Base-by-base conservation (phyloP, 2,113 vertebrate species). In the Mastomys natalensis region DNA sequence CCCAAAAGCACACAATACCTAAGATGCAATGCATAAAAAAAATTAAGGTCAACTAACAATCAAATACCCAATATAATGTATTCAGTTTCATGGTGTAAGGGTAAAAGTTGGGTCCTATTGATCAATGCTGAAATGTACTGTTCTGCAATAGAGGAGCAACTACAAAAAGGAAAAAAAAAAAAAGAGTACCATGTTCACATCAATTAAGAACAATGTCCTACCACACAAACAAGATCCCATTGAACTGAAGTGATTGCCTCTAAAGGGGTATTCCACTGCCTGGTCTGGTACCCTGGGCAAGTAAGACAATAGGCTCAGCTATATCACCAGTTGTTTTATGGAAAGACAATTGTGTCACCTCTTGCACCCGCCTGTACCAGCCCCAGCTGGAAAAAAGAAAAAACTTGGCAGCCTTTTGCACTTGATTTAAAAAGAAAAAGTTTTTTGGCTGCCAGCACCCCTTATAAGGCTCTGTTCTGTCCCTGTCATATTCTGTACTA, bases 151-250 rank as follows among this genome's bases (percentile, higher is more conserved):
- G 51, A 84, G 15, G n/a, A 94, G 77, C 4, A 73, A 43, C 48
- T 91, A 15, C 29, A 91, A 68, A 77, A 78, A 15, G 85, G 88
- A 7, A 89, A n/a, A n/a, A n/a, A n/a, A n/a, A n/a, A n/a, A n/a
- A n/a, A n/a, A n/a, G n/a, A n/a, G n/a, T n/a, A n/a, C 31, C 68
- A 85, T 76, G 21, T 88, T 94, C 68, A 97, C 94, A 94, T 19
- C 82, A 90, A 62, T 73, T 55, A 91, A 91, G 55, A 77, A 84
- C 43, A 84, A 89, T 26, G 62, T 22, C 48, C 22, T 92, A 60
- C 6, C n/a, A 92, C 66, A 62, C 87, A 93, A 96, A 60, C 55
- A 72, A 96, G 70, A 85, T 77, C 51, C 24, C 51, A 19, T 6
- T 72, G 43, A 76, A 87, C 48, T 45, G 51, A 94, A 93, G 29